Evolutionary conservation across 1,140 invertebrate genomes (phyloP), one percentile per base, ranked within the genome.

Genomic region (Meteorus sp.): DNA sequence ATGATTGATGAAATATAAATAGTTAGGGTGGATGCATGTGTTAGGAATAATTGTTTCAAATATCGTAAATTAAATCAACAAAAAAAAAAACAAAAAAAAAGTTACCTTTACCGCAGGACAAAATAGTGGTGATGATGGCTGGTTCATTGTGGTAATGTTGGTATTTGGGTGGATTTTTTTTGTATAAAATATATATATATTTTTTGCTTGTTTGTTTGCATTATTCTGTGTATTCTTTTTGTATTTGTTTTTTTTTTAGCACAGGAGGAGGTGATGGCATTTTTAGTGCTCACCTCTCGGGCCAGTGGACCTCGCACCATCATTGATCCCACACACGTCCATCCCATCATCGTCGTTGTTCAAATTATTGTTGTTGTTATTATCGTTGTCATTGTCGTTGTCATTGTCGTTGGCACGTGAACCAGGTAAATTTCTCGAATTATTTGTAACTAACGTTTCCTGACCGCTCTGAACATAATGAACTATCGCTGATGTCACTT

Each of bases 401-500:
- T 78, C 71, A 65, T 80, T 74, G 54, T 67, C 72, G 67, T 76
- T 73, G 69, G 70, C 63, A 61, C 76, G 35, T 3, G 29, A n/a
- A n/a, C n/a, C 69, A 62, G 78, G 78, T 54, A 77, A 80, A n/a
- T 78, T 70, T 25, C 76, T 71, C n/a, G n/a, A n/a, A 61, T 75
- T 76, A 60, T 71, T 69, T 62, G 72, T 71, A 44, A 64, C 68
- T 43, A 59, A 68, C 23, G 72, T 73, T 72, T 88, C 86, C 60
- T 88, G 83, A 37, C 89, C 90, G 64, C 90, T 91, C 67, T 79
- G 76, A 33, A 94, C 92, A 81, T 93, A 94, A 75, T 94, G 90
- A 39, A 93, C 92, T 64, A 95, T 94, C n/a, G 92, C 92, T 62
- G 91, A 93, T 29, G 92, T 94, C 27, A 95, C 92, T 79, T 93